Percentiles rank a stretch among this genome's conserved stretches.
phyloP scores from a whole-genome alignment of 1,140 invertebrate species.

The Coelopa frigida region DNA sequence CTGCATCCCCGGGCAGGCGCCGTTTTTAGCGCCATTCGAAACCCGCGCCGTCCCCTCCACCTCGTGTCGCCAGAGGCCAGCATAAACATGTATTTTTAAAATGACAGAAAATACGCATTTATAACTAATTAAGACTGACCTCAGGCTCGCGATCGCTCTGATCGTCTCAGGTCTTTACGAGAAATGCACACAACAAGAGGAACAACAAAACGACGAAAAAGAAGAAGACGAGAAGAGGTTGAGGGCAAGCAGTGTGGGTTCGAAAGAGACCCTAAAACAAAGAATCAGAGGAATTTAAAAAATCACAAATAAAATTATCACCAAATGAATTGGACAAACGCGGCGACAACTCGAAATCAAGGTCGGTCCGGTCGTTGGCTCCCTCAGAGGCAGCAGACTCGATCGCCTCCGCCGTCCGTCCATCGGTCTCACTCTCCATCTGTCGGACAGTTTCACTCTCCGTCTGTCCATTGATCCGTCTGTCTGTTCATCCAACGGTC shows the following conservation, averaged over 20 bases:
- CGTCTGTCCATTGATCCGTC: background rate
- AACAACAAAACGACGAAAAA: background rate
- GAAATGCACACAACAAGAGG: conserved; percentile 1
- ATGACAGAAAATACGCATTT: too few species aligned
- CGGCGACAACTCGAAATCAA: conserved; percentile 10
- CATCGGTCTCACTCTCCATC: background rate
- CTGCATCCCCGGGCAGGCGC: conserved; percentile 1
- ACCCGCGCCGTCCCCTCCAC: too few species aligned
- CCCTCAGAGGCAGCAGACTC: conserved; percentile 2
- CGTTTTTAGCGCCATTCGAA: conserved; percentile 9
- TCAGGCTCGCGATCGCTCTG: too few species aligned
- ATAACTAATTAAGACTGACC: too few species aligned
- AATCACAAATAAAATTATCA: conserved; percentile 7
- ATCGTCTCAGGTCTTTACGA: too few species aligned
- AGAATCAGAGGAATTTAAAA: background rate
- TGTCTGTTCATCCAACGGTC: too few species aligned
- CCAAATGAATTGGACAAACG: too few species aligned
- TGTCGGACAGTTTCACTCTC: background rate
- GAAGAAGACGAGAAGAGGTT: background rate
- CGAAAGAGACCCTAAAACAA: conserved; percentile 2
- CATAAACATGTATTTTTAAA: too few species aligned
- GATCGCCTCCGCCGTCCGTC: background rate
- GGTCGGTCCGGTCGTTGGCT: conserved; percentile 8
- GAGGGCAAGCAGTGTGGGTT: background rate
- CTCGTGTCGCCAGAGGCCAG: too few species aligned